A percentile compares a stretch with the other conserved stretches of the same genome.
These are phyloP conservation scores for Batillaria attramentaria DNA, from an alignment of 1,140 invertebrate genomes.

Conservation along the genomic window DNA sequence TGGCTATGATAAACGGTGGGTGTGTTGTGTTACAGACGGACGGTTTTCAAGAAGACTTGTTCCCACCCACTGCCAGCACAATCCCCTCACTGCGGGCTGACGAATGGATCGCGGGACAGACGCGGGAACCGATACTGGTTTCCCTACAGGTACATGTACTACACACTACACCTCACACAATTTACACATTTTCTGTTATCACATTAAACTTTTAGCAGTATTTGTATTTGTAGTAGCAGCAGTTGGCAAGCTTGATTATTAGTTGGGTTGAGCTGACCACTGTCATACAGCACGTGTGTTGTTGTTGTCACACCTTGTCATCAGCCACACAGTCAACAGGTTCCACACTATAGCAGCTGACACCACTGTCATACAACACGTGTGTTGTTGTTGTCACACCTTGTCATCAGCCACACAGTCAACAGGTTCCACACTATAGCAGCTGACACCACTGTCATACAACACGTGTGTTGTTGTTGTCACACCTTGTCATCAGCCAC, in stretches of 20 bases:
- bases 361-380: not conserved
- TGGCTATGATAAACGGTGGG: not conserved
- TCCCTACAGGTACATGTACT: slow-evolving; percentile 79
- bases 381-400: not conserved
- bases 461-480: not conserved
- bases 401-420: no score
- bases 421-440: no score
- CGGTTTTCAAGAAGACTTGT: slow-evolving; percentile 90
- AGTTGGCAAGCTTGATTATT: no score
- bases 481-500: not conserved
- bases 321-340: not conserved
- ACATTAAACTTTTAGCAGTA: not conserved
- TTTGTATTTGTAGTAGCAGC: no score
- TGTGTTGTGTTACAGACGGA: slow-evolving; percentile 75
- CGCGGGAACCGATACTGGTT: slow-evolving; percentile 85
- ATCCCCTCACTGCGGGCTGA: slow-evolving; percentile 86
- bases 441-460: no score
- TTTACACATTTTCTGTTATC: not conserved
- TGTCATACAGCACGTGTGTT: not conserved
- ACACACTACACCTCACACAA: not conserved
- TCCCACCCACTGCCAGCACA: slow-evolving; percentile 90
- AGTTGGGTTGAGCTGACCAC: no score
- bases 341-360: not conserved
- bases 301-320: not conserved
- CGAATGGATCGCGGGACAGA: slow-evolving; percentile 90